phyloP scores from a whole-genome alignment of 2,797 vertebrate genomes.

The Microctenopoma stevenorrisi region DNA sequence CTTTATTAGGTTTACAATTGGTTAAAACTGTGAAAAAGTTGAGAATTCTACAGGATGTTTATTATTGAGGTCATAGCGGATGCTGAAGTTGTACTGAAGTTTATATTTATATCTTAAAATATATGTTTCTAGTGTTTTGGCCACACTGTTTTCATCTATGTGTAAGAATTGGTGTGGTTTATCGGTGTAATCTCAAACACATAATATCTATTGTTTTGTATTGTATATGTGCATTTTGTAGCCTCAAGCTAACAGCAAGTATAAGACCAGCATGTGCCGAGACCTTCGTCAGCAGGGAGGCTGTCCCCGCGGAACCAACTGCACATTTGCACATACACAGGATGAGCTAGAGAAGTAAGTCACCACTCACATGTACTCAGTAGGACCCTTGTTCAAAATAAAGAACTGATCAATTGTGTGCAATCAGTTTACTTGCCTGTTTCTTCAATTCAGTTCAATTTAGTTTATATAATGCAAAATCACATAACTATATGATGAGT shows the following conservation, averaged over 20 bases:
- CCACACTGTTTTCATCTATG: no score
- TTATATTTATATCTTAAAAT: no score
- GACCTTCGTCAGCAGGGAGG: conserved; percentile 96
- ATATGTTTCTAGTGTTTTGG: no score
- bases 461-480: no score
- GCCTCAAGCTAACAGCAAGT: conserved; percentile 97
- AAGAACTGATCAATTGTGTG: neutral
- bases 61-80: no score
- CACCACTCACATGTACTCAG: neutral
- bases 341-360: conserved; percentile 97
- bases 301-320: conserved; percentile 93
- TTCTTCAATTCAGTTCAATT: no score
- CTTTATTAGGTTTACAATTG: no score
- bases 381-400: neutral
- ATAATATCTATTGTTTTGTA: conserved; percentile 1
- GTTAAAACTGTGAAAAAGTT: no score
- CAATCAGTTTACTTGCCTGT: no score
- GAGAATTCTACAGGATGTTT: no score
- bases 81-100: no score
- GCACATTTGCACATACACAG: conserved; percentile 97
- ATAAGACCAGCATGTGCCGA: conserved; percentile 98
- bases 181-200: neutral
- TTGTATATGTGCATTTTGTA: conserved; percentile 69
- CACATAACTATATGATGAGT: no score
- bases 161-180: neutral